phyloP scores from a whole-genome alignment of 2,888 invertebrate species.

The Ormia ochracea region DNA sequence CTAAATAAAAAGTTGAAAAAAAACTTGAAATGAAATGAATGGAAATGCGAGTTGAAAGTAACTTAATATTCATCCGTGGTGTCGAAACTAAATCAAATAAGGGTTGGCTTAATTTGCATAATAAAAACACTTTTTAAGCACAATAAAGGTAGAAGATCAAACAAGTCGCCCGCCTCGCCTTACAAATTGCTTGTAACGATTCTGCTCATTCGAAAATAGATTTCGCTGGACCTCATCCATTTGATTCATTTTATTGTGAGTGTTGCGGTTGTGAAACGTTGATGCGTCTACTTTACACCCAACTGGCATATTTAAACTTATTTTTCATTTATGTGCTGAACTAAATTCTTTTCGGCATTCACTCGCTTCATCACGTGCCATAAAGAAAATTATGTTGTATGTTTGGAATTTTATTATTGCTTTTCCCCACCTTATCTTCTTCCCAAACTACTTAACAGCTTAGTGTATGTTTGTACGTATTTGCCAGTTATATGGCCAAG shows the following conservation, averaged over 20 bases:
- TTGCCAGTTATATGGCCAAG: not conserved
- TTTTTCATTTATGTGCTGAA: not conserved
- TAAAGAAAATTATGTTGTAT: slow-evolving; percentile 48
- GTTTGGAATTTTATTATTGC: slow-evolving; percentile 42
- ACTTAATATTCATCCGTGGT: slow-evolving; percentile 48
- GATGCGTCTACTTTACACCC: no score
- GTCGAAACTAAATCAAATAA: slow-evolving; percentile 30
- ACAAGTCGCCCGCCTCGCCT: not conserved
- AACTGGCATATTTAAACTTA: not conserved
- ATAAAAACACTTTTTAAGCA: slow-evolving; percentile 38
- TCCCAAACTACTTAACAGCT: not conserved
- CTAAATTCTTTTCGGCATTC: slow-evolving; percentile 41
- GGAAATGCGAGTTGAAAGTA: slow-evolving; percentile 1
- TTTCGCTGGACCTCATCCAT: not conserved
- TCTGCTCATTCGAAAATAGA: not conserved
- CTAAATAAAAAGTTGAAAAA: not conserved
- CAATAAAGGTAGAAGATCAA: slow-evolving; percentile 36
- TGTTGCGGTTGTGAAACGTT: not conserved
- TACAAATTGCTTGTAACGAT: not conserved
- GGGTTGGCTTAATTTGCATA: slow-evolving; percentile 46
- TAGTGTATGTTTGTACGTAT: no score
- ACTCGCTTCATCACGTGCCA: slow-evolving; percentile 49
- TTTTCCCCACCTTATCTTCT: not conserved
- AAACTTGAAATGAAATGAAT: not conserved
- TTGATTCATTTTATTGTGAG: not conserved